Evolutionary conservation across 2,113 vertebrate species (phyloP), one percentile per base, ranked within the genome.

Genomic region (Laticauda laticaudata): DNA sequence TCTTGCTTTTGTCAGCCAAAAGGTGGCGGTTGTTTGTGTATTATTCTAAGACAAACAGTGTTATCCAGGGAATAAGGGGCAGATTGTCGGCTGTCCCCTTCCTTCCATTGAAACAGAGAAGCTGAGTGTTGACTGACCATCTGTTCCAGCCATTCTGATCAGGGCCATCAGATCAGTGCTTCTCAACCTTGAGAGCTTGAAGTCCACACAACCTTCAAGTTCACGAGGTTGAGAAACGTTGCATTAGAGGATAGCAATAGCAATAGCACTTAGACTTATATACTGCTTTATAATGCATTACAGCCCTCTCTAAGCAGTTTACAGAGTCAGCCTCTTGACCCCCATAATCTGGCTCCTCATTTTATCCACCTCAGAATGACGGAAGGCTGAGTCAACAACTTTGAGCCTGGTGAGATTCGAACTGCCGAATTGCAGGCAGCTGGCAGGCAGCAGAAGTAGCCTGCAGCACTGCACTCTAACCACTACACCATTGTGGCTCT

Each of bases 1-100:
- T 29, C 93, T 95, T 97, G 95, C 95, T 96, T 94, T 93, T 95
- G 95, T 94, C 88, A 59, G 94, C 94, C 0, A 0, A 94, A 93
- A 2, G 11, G 93, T 91, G 93, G 55, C 3, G 12, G 85, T 21
- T 61, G 48, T 91, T 91, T 45, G 45, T 5, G 55, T 20, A 34
- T 86, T 21, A 29, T 43, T 29, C 48, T 55, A 86, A 91, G 53
- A 87, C 4, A 81, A 81, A 54, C 29, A 91, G 55, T 23, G 26
- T 15, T 51, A 59, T 87, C 85, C n/a, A 20, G 91, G 51, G 43
- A 26, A 12, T 81, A 86, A 54, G 53, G 23, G 90, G 3, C 2
- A 3, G 64, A 81, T 55, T 18, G 75, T 39, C 51, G 14, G 48
- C 69, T 7, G 24, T 8, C 14, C 59, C 29, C 11, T 51, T 53